phyloP scores from a whole-genome alignment of 2,113 vertebrate species.

The Paedocypris sp. region DNA sequence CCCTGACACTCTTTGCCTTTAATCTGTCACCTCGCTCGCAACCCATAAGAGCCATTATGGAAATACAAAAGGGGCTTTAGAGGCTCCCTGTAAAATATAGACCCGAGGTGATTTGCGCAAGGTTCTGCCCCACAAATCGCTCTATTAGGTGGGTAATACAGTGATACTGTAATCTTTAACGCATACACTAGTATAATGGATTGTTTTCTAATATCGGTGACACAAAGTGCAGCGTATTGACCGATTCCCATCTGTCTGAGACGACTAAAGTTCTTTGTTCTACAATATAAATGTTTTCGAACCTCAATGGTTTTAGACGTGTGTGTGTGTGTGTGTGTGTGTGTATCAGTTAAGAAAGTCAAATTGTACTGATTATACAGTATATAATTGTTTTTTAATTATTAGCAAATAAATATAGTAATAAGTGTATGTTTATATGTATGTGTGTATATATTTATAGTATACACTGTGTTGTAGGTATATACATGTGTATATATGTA shows the following conservation, averaged over 20 bases:
- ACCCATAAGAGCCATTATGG: conserved; percentile 13
- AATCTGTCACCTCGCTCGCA: conserved; percentile 22
- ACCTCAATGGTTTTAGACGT: too few species aligned
- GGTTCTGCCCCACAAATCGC: conserved; percentile 1
- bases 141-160: conserved; percentile 3
- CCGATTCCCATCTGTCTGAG: too few species aligned
- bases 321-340: too few species aligned
- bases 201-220: background rate
- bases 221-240: background rate
- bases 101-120: conserved; percentile 8
- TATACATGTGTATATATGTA: too few species aligned
- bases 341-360: too few species aligned
- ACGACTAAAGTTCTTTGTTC: background rate
- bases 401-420: too few species aligned
- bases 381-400: too few species aligned
- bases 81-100: background rate
- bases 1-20: conserved; percentile 15
- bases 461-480: too few species aligned
- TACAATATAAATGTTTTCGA: background rate
- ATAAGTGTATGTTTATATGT: too few species aligned
- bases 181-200: background rate
- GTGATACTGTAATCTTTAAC: conserved; percentile 6
- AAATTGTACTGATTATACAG: too few species aligned
- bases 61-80: conserved; percentile 9
- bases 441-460: too few species aligned